These are phyloP conservation scores for Morbakka virulenta DNA, from an alignment of 30 jellyfish, hydroid and myxozoan genomes.

Conservation along the genomic window DNA sequence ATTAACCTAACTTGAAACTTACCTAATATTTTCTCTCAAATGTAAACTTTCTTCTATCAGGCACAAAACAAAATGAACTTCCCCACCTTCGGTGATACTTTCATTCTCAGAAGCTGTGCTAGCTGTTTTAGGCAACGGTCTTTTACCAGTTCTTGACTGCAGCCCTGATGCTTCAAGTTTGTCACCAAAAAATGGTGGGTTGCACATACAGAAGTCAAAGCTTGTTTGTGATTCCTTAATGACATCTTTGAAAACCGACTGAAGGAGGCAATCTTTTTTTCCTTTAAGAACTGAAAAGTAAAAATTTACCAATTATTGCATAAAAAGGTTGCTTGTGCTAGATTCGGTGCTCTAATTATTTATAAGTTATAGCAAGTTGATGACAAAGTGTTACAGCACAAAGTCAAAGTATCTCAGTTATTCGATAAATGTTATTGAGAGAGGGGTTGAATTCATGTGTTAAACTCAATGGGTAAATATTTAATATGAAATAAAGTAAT, in stretches of 20 bases:
- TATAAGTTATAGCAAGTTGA: no score
- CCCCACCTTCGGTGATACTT: conserved; percentile 87
- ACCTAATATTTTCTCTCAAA: conserved; percentile 64
- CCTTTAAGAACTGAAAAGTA: no score
- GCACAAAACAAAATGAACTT: conserved; percentile 72
- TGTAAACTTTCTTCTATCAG: conserved; percentile 72
- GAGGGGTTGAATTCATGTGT: no score
- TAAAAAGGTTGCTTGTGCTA: no score
- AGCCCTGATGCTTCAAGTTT: conserved; percentile 42
- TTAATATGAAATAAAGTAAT: no score
- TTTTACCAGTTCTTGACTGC: conserved; percentile 64
- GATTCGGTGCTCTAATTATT: no score
- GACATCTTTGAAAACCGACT: no score
- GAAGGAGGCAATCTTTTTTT: conserved; percentile 12
- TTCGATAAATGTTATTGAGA: no score
- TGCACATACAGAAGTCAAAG: conserved; percentile 84
- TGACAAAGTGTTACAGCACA: no score
- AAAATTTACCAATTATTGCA: no score
- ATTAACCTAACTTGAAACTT: not conserved
- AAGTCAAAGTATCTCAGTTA: no score
- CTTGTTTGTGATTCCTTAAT: not conserved
- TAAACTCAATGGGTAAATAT: no score
- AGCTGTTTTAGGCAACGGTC: conserved; percentile 66
- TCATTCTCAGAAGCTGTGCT: conserved; percentile 84
- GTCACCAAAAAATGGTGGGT: conserved; percentile 95